phyloP scores from a whole-genome alignment of 2,113 vertebrate genomes.

The Tetraodon nigroviridis region DNA sequence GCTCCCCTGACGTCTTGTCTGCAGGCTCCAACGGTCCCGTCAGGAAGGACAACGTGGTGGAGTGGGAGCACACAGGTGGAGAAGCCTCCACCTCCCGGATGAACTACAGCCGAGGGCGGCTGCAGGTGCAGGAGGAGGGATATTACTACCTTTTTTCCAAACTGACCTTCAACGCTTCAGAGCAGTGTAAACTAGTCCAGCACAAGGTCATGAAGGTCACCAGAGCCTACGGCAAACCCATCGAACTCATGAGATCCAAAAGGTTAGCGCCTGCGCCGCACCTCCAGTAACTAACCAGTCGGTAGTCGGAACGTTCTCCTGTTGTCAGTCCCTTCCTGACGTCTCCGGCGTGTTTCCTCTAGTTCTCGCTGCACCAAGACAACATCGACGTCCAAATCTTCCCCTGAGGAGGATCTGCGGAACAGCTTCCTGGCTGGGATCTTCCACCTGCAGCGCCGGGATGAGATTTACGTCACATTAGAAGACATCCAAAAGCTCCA shows the following conservation, averaged over 20 bases:
- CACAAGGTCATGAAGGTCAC: constrained; percentile 58
- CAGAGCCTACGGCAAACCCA: constrained; percentile 12
- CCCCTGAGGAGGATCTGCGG: constrained; percentile 7
- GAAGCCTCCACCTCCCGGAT: constrained; percentile 30
- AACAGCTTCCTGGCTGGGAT: constrained; percentile 70
- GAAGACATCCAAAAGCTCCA: constrained; percentile 12
- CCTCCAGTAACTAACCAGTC: not conserved
- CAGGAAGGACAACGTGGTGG: constrained; percentile 1
- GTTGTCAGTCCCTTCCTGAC: not conserved
- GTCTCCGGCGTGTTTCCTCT: not conserved
- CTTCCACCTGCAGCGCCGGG: constrained; percentile 41
- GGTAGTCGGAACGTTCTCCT: not conserved
- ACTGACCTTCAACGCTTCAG: constrained; percentile 35
- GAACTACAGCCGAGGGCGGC: constrained; percentile 25
- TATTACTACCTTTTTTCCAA: constrained; percentile 73
- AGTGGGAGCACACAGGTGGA: constrained; percentile 27
- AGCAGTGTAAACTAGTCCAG: constrained; percentile 37
- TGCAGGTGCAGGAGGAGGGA: constrained; percentile 46
- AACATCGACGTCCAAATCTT: not conserved
- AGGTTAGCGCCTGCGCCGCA: constrained; percentile 37
- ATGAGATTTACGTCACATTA: constrained; percentile 57
- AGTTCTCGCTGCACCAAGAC: constrained; percentile 33
- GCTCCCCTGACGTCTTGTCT: not conserved
- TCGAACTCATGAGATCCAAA: constrained; percentile 61
- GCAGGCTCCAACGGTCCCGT: not conserved